These are phyloP conservation scores for Carterocephalus palaemon DNA, from an alignment of 2,888 invertebrate genomes.

Conservation along the genomic window DNA sequence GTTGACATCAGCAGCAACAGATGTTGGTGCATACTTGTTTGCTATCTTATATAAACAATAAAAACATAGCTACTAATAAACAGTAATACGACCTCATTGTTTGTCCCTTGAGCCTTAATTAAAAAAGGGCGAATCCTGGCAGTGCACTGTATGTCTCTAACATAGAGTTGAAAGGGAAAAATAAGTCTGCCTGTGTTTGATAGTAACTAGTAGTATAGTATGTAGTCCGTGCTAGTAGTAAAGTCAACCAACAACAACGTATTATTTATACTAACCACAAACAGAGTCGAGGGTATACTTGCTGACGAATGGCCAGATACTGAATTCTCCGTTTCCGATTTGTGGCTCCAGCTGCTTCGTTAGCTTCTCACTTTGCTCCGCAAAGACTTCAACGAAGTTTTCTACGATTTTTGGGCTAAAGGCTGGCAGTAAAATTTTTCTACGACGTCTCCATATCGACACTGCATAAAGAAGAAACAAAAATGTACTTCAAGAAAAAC, in stretches of 20 bases:
- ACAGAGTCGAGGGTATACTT: slow-evolving; percentile 81
- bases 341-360: slow-evolving; percentile 50
- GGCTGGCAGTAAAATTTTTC: slow-evolving; percentile 81
- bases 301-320: slow-evolving; percentile 75
- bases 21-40: too few species aligned
- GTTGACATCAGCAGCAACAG: too few species aligned
- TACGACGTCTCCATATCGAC: slow-evolving; percentile 79
- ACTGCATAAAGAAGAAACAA: slow-evolving; percentile 40
- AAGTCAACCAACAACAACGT: too few species aligned
- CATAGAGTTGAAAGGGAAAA: neutral
- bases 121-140: too few species aligned
- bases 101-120: too few species aligned
- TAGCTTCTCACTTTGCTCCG: slow-evolving; percentile 77
- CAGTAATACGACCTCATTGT: too few species aligned
- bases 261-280: slow-evolving; percentile 76
- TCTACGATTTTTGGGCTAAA: slow-evolving; percentile 84
- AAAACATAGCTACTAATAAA: too few species aligned
- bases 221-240: too few species aligned
- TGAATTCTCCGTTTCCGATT: slow-evolving; percentile 51
- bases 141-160: too few species aligned
- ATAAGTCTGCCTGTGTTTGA: too few species aligned
- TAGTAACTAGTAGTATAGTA: too few species aligned
- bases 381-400: slow-evolving; percentile 80
- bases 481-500: neutral
- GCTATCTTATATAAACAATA: too few species aligned